phyloP scores from a whole-genome alignment of 1,140 invertebrate genomes.

The Megathymus violae region DNA sequence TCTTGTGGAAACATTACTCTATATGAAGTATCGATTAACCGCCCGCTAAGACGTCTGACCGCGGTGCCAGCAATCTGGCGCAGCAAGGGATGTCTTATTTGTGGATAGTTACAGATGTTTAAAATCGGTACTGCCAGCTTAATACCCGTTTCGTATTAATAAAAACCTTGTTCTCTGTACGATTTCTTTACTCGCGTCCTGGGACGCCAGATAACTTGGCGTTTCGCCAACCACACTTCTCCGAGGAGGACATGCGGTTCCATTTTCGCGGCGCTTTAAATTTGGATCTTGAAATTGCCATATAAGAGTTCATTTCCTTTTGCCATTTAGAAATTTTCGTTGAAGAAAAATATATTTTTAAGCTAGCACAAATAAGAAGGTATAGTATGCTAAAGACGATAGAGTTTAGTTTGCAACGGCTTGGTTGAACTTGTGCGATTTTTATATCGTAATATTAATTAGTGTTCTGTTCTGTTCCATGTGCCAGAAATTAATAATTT shows the following conservation, averaged over 20 bases:
- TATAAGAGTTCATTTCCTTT: conserved; percentile 30
- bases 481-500: not conserved
- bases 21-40: too few relatives aligned
- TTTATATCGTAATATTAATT: conserved; percentile 27
- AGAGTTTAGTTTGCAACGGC: conserved; percentile 3
- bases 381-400: not conserved
- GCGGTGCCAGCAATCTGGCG: too few relatives aligned
- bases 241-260: conserved; percentile 12
- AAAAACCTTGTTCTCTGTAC: not conserved
- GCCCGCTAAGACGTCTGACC: too few relatives aligned
- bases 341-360: conserved; percentile 13
- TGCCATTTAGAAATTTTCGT: conserved; percentile 15
- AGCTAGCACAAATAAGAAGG: not conserved
- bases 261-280: conserved; percentile 29
- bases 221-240: conserved; percentile 15
- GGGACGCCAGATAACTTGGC: conserved; percentile 16
- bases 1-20: too few relatives aligned
- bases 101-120: too few relatives aligned
- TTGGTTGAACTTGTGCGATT: conserved; percentile 4
- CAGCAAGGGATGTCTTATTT: too few relatives aligned
- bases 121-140: too few relatives aligned
- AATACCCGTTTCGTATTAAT: not conserved
- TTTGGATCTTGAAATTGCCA: conserved; percentile 19
- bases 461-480: not conserved
- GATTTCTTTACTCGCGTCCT: not conserved